phyloP scores from a whole-genome alignment of 2,797 vertebrate species.

The Sebastes oblongus region DNA sequence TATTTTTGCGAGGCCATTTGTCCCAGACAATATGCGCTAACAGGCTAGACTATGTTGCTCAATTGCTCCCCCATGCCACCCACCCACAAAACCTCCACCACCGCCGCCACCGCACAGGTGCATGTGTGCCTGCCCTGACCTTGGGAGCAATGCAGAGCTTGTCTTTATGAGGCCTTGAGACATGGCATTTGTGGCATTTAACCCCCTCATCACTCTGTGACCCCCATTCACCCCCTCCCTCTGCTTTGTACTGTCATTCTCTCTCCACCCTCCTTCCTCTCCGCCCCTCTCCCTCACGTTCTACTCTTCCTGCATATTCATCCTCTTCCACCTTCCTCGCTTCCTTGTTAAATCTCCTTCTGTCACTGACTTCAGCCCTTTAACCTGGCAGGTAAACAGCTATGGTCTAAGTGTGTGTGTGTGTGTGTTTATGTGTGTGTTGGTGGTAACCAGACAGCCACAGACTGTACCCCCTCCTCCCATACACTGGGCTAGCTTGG shows the following conservation, averaged over 20 bases:
- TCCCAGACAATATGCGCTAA: constrained; percentile 56
- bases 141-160: constrained; percentile 78
- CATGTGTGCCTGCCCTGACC: constrained; percentile 76
- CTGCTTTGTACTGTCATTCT: constrained; percentile 67
- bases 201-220: constrained; percentile 77
- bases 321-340: constrained; percentile 49
- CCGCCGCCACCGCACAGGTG: constrained; percentile 67
- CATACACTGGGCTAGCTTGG: constrained; percentile 32
- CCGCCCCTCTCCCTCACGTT: constrained; percentile 46
- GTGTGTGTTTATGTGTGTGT: constrained; percentile 54
- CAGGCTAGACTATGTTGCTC: constrained; percentile 40
- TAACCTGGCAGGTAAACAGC: constrained; percentile 77
- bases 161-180: constrained; percentile 80
- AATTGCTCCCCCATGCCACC: constrained; percentile 29
- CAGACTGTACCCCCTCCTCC: constrained; percentile 52
- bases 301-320: constrained; percentile 70
- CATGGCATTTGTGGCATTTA: constrained; percentile 84
- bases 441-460: constrained; percentile 54
- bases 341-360: constrained; percentile 68
- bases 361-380: constrained; percentile 74
- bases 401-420: constrained; percentile 38
- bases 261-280: constrained; percentile 36
- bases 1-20: constrained; percentile 63
- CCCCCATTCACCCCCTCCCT: constrained; percentile 61
- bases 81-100: constrained; percentile 36